These are phyloP conservation scores for Brachypalpus laphriformis DNA, from an alignment of 2,888 invertebrate genomes.

Conservation along the genomic window DNA sequence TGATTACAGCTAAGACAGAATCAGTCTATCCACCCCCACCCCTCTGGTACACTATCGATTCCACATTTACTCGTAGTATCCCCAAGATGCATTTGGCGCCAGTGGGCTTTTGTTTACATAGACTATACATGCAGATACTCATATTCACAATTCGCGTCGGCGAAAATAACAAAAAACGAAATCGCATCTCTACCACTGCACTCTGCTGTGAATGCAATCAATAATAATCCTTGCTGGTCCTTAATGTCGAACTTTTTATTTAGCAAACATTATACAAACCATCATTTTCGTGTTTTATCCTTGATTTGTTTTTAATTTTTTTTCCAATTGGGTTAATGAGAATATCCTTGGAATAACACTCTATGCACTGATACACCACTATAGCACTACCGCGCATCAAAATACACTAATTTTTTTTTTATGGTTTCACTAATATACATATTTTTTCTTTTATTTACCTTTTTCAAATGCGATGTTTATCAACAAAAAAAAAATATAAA, in stretches of 20 bases:
- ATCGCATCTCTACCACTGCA: background rate
- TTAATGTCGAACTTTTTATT: background rate
- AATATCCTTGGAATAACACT: constrained; percentile 57
- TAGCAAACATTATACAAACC: constrained; percentile 72
- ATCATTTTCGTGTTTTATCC: constrained; percentile 44
- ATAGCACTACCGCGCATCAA: constrained; percentile 33
- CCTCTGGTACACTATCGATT: background rate
- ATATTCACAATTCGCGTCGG: constrained; percentile 35
- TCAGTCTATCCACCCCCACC: background rate
- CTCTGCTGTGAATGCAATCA: constrained; percentile 19
- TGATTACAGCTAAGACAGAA: background rate
- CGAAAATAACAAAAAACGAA: background rate
- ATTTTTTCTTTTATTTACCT: constrained; percentile 54
- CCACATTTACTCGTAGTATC: background rate
- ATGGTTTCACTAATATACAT: constrained; percentile 59
- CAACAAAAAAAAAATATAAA: constrained; percentile 62
- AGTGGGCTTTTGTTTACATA: constrained; percentile 44
- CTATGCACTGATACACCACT: constrained; percentile 40
- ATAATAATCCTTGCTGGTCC: constrained; percentile 34
- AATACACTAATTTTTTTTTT: constrained; percentile 50
- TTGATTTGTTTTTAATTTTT: constrained; percentile 32
- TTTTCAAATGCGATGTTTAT: constrained; percentile 61
- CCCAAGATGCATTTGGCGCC: constrained; percentile 50
- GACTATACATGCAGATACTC: constrained; percentile 8
- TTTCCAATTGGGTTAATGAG: constrained; percentile 62